These are phyloP conservation scores for Eupeodes latifasciatus DNA, from an alignment of 2,888 invertebrate species.

Conservation along the genomic window DNA sequence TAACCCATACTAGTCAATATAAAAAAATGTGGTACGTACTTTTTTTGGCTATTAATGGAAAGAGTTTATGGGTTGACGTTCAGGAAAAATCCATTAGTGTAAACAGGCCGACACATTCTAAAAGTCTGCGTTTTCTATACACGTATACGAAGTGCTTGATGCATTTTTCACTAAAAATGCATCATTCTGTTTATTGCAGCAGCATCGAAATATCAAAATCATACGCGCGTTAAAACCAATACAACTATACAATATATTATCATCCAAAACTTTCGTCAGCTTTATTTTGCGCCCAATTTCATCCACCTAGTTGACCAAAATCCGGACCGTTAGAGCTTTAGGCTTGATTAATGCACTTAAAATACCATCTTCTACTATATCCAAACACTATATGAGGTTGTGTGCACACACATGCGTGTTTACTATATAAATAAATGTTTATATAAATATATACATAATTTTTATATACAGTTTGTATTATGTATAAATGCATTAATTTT, in stretches of 20 bases:
- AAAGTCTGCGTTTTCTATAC: not conserved
- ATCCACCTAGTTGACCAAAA: slow-evolving; percentile 49
- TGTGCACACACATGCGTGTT: slow-evolving; percentile 55
- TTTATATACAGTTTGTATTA: not conserved
- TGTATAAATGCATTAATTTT: not conserved
- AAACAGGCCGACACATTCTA: not conserved
- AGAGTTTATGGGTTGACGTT: not conserved
- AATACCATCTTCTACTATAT: slow-evolving; percentile 50
- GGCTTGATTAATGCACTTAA: slow-evolving; percentile 65
- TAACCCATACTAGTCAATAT: not conserved
- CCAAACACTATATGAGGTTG: slow-evolving; percentile 34
- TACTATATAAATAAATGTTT: slow-evolving; percentile 33
- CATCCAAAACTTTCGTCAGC: not conserved
- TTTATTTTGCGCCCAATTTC: slow-evolving; percentile 8
- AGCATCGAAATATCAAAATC: slow-evolving; percentile 58
- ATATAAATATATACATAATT: not conserved
- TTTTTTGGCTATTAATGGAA: not conserved
- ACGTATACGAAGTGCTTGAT: not conserved
- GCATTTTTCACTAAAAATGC: slow-evolving; percentile 1
- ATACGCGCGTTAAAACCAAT: slow-evolving; percentile 41
- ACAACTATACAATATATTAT: slow-evolving; percentile 1
- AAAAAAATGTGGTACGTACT: not conserved
- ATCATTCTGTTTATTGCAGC: not conserved
- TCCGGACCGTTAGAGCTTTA: slow-evolving; percentile 42
- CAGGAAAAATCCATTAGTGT: not conserved